phyloP scores from a whole-genome alignment of 2,888 invertebrate species.

The Clistopyga incitator region DNA sequence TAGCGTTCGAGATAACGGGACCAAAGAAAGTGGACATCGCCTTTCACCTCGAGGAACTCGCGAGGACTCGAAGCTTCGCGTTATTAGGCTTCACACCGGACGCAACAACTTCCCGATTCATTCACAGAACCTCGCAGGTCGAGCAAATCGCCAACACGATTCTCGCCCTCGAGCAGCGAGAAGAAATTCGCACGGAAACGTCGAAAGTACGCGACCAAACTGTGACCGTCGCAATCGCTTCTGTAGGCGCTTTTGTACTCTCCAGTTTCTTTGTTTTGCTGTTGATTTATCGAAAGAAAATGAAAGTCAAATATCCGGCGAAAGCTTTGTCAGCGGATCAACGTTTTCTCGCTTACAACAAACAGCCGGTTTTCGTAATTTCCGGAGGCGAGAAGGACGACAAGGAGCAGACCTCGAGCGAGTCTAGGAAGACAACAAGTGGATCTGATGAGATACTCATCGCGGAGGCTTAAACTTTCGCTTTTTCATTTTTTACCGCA shows the following conservation, averaged over 20 bases:
- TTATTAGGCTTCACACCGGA: constrained; percentile 86
- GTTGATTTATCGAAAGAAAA: constrained; percentile 89
- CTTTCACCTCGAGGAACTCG: constrained; percentile 92
- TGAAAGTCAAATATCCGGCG: constrained; percentile 44
- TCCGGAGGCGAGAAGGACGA: constrained; percentile 88
- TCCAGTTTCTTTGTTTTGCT: constrained; percentile 91
- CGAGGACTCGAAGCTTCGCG: constrained; percentile 86
- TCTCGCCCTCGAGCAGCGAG: constrained; percentile 87
- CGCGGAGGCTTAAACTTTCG: not conserved
- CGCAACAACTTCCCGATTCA: constrained; percentile 88
- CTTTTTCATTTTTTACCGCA: not conserved
- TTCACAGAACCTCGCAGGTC: constrained; percentile 85
- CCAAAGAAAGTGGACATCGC: constrained; percentile 91
- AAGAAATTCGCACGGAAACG: constrained; percentile 89
- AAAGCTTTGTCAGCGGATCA: constrained; percentile 78
- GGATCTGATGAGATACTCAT: not conserved
- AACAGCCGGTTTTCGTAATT: constrained; percentile 89
- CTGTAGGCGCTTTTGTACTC: constrained; percentile 92
- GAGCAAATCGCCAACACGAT: constrained; percentile 82
- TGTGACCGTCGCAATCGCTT: constrained; percentile 91
- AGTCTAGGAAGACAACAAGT: not conserved
- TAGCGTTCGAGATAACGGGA: constrained; percentile 87
- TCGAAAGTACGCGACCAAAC: constrained; percentile 88
- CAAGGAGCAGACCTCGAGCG: constrained; percentile 30
- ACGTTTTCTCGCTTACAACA: constrained; percentile 87